Percentiles rank a stretch among this genome's conserved stretches.
These are phyloP conservation scores for Drosophila parthenogenetica DNA, from an alignment of 2,888 invertebrate species.

Conservation along the genomic window DNA sequence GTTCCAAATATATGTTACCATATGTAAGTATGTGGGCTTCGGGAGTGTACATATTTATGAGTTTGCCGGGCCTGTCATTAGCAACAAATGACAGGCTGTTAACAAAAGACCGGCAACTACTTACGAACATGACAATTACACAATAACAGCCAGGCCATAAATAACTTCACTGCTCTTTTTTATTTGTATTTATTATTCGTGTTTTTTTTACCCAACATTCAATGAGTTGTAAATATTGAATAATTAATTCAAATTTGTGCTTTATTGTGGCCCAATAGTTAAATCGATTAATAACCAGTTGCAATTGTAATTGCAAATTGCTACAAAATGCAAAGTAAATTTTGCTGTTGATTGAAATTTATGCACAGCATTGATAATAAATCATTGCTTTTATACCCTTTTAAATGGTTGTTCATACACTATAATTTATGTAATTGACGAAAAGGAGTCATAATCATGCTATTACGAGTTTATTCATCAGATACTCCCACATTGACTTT, in stretches of 20 bases:
- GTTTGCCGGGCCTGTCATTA: conserved; percentile 47
- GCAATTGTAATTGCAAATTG: conserved; percentile 47
- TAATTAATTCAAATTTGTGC: conserved; percentile 55
- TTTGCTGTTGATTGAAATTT: conserved; percentile 44
- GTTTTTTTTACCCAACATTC: conserved; percentile 3
- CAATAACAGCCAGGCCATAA: conserved; percentile 23
- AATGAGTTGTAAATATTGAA: conserved; percentile 39
- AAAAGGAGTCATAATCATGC: neutral
- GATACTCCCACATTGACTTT: neutral
- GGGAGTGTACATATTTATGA: conserved; percentile 7
- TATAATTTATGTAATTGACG: conserved; percentile 1
- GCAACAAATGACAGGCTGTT: conserved; percentile 48
- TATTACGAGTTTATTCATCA: neutral
- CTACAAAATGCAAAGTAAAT: conserved; percentile 28
- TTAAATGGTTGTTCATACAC: neutral
- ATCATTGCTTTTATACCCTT: conserved; percentile 4
- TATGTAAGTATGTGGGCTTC: neutral
- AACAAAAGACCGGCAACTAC: conserved; percentile 54
- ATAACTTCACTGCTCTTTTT: conserved; percentile 38
- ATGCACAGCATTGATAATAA: conserved; percentile 24
- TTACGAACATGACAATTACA: conserved; percentile 38
- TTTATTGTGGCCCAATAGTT: conserved; percentile 23
- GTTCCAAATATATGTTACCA: neutral
- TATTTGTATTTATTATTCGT: neutral
- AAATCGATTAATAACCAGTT: conserved; percentile 64